Percentiles rank a stretch among this genome's conserved stretches.
Conservation (phyloP, 2,113 vertebrate species). For the Conger conger region DNA sequence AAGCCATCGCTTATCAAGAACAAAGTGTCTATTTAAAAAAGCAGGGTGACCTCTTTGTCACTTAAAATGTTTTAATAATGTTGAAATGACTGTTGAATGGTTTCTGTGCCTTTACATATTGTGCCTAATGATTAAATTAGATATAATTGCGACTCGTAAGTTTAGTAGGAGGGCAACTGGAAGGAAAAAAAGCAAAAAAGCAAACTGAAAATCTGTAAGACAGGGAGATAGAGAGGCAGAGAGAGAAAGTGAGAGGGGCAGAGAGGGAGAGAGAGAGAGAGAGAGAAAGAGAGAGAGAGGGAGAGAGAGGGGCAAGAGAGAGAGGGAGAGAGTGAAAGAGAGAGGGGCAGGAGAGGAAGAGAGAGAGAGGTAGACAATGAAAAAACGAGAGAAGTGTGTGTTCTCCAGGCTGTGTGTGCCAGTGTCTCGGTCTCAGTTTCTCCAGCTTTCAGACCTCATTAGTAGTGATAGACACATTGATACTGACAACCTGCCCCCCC, state of each 20-base stretch:
- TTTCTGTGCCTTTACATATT: background rate
- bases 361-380: slow-evolving; percentile 51
- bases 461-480: slow-evolving; percentile 68
- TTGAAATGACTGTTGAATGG: background rate
- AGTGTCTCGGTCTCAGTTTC: slow-evolving; percentile 55
- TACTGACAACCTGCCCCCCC: slow-evolving; percentile 57
- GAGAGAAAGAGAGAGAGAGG: slow-evolving; percentile 45
- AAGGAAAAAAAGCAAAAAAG: background rate
- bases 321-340: slow-evolving; percentile 48
- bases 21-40: too few relatives aligned
- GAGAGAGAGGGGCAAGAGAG: too few relatives aligned
- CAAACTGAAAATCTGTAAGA: background rate
- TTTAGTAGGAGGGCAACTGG: background rate
- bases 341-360: slow-evolving; percentile 40
- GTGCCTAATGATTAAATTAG: background rate
- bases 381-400: slow-evolving; percentile 57
- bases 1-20: too few relatives aligned
- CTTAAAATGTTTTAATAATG: too few relatives aligned
- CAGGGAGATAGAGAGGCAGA: too few relatives aligned
- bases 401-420: slow-evolving; percentile 60
- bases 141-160: background rate
- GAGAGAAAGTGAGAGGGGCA: too few relatives aligned
- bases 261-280: slow-evolving; percentile 52
- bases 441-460: slow-evolving; percentile 70
- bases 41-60: too few relatives aligned